Percentiles rank a stretch among this genome's conserved stretches.
phyloP scores from a whole-genome alignment of 37 sponge, comb jelly and placozoan genomes.

The Agelas oroides region DNA sequence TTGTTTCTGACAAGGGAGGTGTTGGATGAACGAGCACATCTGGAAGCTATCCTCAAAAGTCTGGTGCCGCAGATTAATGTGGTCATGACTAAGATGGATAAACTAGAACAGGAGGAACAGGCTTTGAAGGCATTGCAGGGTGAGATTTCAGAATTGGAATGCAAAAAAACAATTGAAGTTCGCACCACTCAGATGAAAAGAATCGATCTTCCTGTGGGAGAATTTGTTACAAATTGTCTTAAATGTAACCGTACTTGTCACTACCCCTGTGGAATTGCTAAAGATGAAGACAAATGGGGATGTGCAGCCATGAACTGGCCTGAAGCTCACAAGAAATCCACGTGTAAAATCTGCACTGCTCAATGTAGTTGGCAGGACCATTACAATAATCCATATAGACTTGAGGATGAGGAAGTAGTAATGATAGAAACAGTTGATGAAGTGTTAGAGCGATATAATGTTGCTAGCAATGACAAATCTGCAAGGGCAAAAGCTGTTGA shows the following conservation, averaged over 20 bases:
- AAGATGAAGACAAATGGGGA: conserved; percentile 60
- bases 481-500: conserved; percentile 29
- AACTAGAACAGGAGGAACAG: conserved; percentile 50
- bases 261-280: conserved; percentile 37
- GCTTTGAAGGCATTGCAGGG: conserved; percentile 46
- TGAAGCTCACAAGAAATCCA: neutral
- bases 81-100: conserved; percentile 55
- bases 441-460: conserved; percentile 43
- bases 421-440: conserved; percentile 64
- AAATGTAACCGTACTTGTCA: conserved; percentile 85
- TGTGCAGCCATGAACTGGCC: conserved; percentile 72
- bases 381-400: conserved; percentile 57
- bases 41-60: conserved; percentile 52
- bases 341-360: conserved; percentile 64
- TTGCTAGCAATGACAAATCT: conserved; percentile 38
- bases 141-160: conserved; percentile 22
- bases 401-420: conserved; percentile 51
- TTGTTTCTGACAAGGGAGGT: conserved; percentile 69
- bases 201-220: conserved; percentile 42
- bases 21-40: conserved; percentile 57
- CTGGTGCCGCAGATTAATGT: conserved; percentile 52
- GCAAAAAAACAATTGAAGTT: conserved; percentile 73
- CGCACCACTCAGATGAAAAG: conserved; percentile 33
- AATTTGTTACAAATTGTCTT: conserved; percentile 75
- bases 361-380: conserved; percentile 72